Base-by-base conservation (phyloP, 1,140 invertebrate genomes). In the Temnothorax curvispinosus region DNA sequence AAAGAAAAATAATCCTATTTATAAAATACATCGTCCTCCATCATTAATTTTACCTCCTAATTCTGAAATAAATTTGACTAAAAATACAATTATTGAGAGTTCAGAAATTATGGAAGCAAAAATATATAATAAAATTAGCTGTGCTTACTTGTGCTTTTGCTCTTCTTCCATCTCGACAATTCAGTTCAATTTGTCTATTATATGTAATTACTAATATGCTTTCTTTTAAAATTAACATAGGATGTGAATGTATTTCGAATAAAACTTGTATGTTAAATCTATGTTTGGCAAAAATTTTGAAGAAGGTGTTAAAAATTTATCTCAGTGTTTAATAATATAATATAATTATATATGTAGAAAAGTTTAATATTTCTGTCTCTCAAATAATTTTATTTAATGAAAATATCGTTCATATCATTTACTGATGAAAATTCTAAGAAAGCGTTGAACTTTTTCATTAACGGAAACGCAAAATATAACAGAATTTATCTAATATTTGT, bases 71-170 rank as follows among this genome's bases (percentile, higher is more conserved):
- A 82, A 89, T 89, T 88, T 86, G 35, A 47, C 38, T 32, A 85
- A 77, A 89, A 91, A 93, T 91, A 89, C 91, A 91, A 92, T 93
- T 92, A 93, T 92, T 80, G 80, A 86, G 88, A 92, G 54, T 86
- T 92, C 52, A 50, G 52, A 87, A 86, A 86, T 67, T 84, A 72
- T 67, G 77, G 69, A 72, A 89, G 85, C 85, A 88, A 71, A 90
- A 92, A 91, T 89, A 91, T 89, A 88, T 80, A 90, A 80, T 62
- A 84, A 92, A 92, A 93, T 91, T 92, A 92, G 72, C 82, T 91
- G 90, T 6, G 3, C 84, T 92, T 91, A 88, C 86, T 77, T 27
- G 65, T 72, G 56, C 62, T 60, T 76, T 72, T 65, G 35, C 41
- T 89, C 60, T 87, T 85, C 60, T 71, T 85, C 69, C 41, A 75